Percentiles rank a stretch among this genome's conserved stretches.
Evolutionary conservation across 2,113 vertebrate species (phyloP).

Genomic region (Zosterops pallidus): DNA sequence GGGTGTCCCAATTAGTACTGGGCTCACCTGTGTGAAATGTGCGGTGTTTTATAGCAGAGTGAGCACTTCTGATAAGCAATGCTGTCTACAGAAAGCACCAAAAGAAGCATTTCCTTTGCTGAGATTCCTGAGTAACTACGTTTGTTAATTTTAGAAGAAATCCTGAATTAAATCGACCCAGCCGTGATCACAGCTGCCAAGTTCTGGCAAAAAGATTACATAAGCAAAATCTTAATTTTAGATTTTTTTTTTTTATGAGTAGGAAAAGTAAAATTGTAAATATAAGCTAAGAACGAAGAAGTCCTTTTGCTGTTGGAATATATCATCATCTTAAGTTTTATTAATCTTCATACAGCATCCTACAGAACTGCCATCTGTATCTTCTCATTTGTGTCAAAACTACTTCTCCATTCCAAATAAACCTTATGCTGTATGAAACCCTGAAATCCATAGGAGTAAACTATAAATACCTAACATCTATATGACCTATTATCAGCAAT

Average conservation of each 20-base stretch:
- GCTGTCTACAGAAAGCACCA: neutral
- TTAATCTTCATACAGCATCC: neutral
- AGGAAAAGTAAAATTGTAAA: neutral
- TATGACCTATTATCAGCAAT: neutral
- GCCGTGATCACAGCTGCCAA: neutral
- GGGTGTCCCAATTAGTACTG: neutral
- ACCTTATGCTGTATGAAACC: neutral
- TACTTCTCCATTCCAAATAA: neutral
- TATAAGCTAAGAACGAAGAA: neutral
- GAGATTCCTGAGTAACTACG: neutral
- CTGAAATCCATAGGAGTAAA: neutral
- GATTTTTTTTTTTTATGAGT: neutral
- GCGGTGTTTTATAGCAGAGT: neutral
- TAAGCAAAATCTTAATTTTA: neutral
- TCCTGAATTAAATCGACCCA: neutral
- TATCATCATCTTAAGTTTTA: neutral
- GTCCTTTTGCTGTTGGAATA: neutral
- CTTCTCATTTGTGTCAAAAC: neutral
- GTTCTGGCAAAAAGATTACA: neutral
- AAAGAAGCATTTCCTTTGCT: neutral
- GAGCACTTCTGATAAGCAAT: neutral
- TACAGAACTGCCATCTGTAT: neutral
- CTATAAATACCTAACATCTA: neutral
- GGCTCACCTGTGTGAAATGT: neutral
- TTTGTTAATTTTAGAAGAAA: neutral